Percentiles rank a stretch among this genome's conserved stretches.
Conservation (phyloP, 92 coral and sea anemone species). For the Siderastrea siderea region DNA sequence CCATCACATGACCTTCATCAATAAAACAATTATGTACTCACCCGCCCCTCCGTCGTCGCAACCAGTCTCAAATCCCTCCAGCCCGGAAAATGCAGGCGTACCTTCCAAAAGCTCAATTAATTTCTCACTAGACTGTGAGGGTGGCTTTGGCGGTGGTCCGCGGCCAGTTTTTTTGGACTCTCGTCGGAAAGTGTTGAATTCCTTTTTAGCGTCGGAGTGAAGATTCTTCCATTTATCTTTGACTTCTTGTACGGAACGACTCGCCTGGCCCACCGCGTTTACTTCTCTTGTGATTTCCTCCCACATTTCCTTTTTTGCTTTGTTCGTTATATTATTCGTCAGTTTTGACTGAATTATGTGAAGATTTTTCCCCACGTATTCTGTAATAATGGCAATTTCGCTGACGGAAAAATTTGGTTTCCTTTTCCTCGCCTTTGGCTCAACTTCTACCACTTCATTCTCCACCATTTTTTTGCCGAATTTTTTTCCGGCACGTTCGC, state of each 20-base stretch:
- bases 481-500: too few relatives aligned
- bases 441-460: not conserved
- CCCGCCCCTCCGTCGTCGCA: too few relatives aligned
- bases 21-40: too few relatives aligned
- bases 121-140: too few relatives aligned
- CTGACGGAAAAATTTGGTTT: slow-evolving; percentile 25
- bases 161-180: slow-evolving; percentile 25
- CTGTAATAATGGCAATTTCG: slow-evolving; percentile 17
- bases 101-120: too few relatives aligned
- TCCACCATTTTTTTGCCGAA: not conserved
- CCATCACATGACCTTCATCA: too few relatives aligned
- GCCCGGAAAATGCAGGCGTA: too few relatives aligned
- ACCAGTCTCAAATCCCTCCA: too few relatives aligned
- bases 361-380: slow-evolving; percentile 18
- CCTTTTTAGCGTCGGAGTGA: slow-evolving; percentile 13
- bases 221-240: slow-evolving; percentile 43
- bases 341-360: not conserved
- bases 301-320: slow-evolving; percentile 14
- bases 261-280: slow-evolving; percentile 13
- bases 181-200: not conserved
- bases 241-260: slow-evolving; percentile 13
- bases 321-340: slow-evolving; percentile 14
- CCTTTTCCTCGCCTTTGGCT: not conserved
- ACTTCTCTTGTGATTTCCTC: slow-evolving; percentile 15
- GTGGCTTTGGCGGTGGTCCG: too few relatives aligned